Base-by-base conservation (phyloP, 2,888 invertebrate genomes). In the Clusia tigrina region DNA sequence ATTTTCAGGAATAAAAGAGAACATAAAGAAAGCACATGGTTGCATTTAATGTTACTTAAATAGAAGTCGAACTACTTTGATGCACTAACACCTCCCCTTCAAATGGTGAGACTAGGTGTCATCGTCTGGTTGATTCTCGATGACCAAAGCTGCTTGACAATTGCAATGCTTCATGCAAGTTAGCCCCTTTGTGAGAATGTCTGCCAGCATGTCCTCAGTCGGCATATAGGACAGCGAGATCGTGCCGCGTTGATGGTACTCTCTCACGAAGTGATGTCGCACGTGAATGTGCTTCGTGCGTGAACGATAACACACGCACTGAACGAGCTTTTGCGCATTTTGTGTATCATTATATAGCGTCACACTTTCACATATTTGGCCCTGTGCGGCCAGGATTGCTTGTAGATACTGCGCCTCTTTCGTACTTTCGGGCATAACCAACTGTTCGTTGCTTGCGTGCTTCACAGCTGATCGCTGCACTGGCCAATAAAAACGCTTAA, bases 261-360 rank as follows among this genome's bases (percentile, higher is more conserved):
- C 65, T 2, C 58, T 59, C 17, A 68, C 57, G 20, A 67, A 67
- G 32, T 68, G 64, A 26, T 64, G 63, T 1, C 66, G 54, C 2
- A 67, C 62, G 37, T 65, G 68, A 18, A 70, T 70, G 25, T 71
- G 69, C 46, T 70, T 71, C 1, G 64, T 67, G 1, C 66, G 58
- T 1, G 58, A 56, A 23, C 64, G 62, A 38, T 65, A 68, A 6
- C 60, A 59, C n/a, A 63, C 15, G 22, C 58, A 53, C 26, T 58
- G 46, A 3, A 62, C 64, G 1, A 66, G 22, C 23, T 64, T 65
- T 42, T 66, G 64, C 1, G 66, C 66, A 20, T 66, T 65, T 61
- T 69, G 66, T 22, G 65, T 72, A 54, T 67, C 68, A 48, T 65
- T 69, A 60, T 51, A 68, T 0, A 70, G 17, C 6, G 51, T 66